Percentiles rank a stretch among this genome's conserved stretches.
phyloP scores from a whole-genome alignment of 2,888 invertebrate species.

The Galerucella calmariensis region DNA sequence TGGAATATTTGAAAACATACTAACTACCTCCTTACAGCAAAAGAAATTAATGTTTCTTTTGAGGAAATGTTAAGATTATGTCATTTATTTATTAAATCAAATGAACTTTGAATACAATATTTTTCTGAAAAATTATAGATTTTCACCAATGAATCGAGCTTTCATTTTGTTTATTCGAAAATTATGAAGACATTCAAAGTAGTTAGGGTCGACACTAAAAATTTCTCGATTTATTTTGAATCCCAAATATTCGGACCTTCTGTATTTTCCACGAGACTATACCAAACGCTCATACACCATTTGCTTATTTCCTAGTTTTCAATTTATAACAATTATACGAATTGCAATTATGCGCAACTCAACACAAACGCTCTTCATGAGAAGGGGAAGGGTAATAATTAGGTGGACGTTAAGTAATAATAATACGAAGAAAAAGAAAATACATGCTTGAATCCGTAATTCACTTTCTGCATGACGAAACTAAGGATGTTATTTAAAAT shows the following conservation, averaged over 20 bases:
- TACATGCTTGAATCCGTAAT: slow-evolving; percentile 11
- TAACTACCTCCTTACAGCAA: too few species aligned
- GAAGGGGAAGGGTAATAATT: slow-evolving; percentile 8
- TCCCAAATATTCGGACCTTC: background rate
- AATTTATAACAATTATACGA: slow-evolving; percentile 1
- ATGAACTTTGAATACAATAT: too few species aligned
- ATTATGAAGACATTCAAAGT: too few species aligned
- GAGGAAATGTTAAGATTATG: too few species aligned
- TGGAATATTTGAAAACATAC: too few species aligned
- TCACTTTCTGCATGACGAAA: slow-evolving; percentile 28
- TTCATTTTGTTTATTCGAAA: too few species aligned
- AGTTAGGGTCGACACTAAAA: too few species aligned
- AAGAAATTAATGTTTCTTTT: too few species aligned
- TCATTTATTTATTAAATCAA: too few species aligned
- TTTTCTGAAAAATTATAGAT: too few species aligned
- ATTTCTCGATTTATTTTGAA: too few species aligned
- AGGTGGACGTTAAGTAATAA: slow-evolving; percentile 14
- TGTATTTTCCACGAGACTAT: background rate
- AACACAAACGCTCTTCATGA: background rate
- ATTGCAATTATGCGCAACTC: background rate
- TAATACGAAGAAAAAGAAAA: slow-evolving; percentile 19
- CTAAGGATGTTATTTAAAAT: slow-evolving; percentile 7
- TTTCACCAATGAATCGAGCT: too few species aligned
- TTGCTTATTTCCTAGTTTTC: background rate
- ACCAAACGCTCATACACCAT: background rate